A percentile compares a stretch with the other conserved stretches of the same genome.
phyloP scores from a whole-genome alignment of 1,140 invertebrate species.

The Ostrea edulis region DNA sequence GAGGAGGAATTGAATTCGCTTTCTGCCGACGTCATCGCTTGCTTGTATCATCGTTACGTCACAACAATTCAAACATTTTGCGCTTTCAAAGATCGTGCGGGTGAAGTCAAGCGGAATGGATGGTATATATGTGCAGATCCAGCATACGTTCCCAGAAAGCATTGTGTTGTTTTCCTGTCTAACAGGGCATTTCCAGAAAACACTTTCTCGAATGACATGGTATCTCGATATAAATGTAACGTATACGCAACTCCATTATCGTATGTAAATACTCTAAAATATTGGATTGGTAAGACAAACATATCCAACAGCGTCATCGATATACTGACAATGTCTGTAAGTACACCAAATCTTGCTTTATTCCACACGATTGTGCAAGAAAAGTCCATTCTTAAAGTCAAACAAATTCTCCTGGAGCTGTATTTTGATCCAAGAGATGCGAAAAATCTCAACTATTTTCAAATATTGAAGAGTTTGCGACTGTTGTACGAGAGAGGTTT shows the following conservation, averaged over 20 bases:
- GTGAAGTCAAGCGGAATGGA: conserved; percentile 62
- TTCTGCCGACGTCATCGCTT: background rate
- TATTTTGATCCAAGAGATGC: conserved; percentile 6
- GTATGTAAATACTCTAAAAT: background rate
- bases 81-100: conserved; percentile 52
- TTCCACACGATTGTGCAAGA: background rate
- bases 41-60: conserved; percentile 52
- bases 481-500: background rate
- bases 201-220: background rate
- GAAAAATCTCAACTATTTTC: background rate
- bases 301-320: background rate
- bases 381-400: background rate
- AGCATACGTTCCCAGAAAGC: conserved; percentile 12
- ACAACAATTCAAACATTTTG: conserved; percentile 59
- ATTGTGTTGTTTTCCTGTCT: conserved; percentile 64
- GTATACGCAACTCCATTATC: background rate
- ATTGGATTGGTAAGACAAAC: background rate
- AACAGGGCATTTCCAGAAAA: background rate
- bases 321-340: background rate
- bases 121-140: conserved; percentile 66
- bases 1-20: background rate
- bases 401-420: background rate
- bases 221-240: background rate
- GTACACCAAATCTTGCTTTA: background rate
- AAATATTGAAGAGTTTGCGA: background rate